These are phyloP conservation scores for Scolopax rusticola DNA, from an alignment of 2,797 vertebrate genomes.

Conservation along the genomic window DNA sequence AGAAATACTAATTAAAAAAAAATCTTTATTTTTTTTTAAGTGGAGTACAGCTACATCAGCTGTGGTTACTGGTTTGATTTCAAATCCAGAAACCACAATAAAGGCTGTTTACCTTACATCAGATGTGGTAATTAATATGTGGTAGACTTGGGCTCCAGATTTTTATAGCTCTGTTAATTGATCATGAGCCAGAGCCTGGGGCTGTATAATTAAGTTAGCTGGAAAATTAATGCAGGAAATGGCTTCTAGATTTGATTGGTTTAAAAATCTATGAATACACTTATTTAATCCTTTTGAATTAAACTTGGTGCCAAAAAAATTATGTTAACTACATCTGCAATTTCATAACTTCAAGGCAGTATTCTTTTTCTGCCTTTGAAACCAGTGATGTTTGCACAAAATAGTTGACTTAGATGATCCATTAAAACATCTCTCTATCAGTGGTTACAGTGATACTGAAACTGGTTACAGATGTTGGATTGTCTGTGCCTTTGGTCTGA, in stretches of 20 bases:
- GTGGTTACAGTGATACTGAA: not conserved
- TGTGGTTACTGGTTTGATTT: slow-evolving; percentile 46
- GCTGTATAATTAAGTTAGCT: slow-evolving; percentile 77
- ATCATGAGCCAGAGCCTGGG: slow-evolving; percentile 69
- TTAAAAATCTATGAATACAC: slow-evolving; percentile 72
- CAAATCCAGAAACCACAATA: slow-evolving; percentile 56
- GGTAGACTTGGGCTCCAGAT: slow-evolving; percentile 47
- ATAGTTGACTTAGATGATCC: not conserved
- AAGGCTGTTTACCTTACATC: slow-evolving; percentile 55
- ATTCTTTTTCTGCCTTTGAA: slow-evolving; percentile 32
- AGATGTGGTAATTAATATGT: slow-evolving; percentile 71
- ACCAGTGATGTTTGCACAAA: slow-evolving; percentile 10
- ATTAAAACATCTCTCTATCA: not conserved
- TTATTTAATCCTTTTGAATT: slow-evolving; percentile 74
- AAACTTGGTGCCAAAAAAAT: slow-evolving; percentile 67
- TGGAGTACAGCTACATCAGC: not conserved
- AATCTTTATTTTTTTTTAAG: not conserved
- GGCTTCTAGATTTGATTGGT: slow-evolving; percentile 75
- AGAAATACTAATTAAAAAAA: slow-evolving; percentile 21
- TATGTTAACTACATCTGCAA: slow-evolving; percentile 36
- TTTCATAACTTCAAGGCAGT: slow-evolving; percentile 37
- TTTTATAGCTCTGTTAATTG: slow-evolving; percentile 75
- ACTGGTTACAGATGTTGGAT: not conserved
- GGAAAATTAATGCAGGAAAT: slow-evolving; percentile 77
- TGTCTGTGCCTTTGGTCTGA: not conserved